Conservation (phyloP, 2,797 vertebrate species). For the Harpagifer antarcticus region DNA sequence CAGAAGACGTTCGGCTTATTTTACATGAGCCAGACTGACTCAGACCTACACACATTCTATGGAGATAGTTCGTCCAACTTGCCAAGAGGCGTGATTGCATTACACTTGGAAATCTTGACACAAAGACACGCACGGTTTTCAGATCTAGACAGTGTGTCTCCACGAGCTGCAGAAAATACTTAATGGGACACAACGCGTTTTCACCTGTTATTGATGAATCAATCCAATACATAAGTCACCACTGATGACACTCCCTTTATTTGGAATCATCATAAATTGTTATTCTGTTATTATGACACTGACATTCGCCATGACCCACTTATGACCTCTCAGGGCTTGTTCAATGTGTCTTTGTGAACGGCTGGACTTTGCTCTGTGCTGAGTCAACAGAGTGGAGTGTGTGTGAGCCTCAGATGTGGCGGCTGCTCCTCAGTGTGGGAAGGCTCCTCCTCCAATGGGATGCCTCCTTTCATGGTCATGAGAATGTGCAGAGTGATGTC, state of each 20-base stretch:
- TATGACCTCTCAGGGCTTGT: background rate
- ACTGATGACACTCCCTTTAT: no score
- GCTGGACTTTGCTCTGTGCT: conserved; percentile 2
- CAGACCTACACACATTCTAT: no score
- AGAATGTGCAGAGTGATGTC: background rate
- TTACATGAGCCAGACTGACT: background rate
- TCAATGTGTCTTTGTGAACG: background rate
- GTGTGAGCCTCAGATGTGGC: background rate
- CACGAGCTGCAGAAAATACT: no score
- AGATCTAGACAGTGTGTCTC: no score
- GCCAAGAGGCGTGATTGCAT: no score
- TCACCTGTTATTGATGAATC: no score
- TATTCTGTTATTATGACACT: conserved; percentile 2
- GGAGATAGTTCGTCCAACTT: no score
- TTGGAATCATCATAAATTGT: background rate
- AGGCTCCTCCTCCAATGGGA: conserved; percentile 12
- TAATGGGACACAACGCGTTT: no score
- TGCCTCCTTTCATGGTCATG: conserved; percentile 50
- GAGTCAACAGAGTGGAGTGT: conserved; percentile 11
- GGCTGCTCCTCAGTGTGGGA: conserved; percentile 6
- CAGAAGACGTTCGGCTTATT: background rate
- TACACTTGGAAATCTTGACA: no score
- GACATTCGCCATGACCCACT: background rate
- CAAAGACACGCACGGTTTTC: no score
- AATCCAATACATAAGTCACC: no score